Evolutionary conservation across 64 coral and sea anemone species (phyloP).

Genomic region (Pocillopora damicornis): DNA sequence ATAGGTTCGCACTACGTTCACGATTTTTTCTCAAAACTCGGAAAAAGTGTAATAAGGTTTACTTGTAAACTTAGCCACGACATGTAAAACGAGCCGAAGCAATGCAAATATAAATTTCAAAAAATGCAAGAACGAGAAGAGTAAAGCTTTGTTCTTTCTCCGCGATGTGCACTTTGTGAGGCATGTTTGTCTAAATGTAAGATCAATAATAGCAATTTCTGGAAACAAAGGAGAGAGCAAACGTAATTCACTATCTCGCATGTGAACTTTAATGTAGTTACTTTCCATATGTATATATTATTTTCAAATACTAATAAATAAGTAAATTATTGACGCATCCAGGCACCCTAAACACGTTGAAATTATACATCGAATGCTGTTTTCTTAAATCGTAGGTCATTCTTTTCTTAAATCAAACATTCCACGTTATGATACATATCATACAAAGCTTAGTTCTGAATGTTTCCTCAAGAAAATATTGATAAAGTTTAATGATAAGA

Average conservation of each 20-base stretch:
- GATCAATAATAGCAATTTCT: neutral
- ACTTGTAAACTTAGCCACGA: too few relatives aligned
- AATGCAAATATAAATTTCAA: too few relatives aligned
- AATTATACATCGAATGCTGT: constrained; percentile 4
- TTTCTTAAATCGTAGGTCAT: neutral
- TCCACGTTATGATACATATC: neutral
- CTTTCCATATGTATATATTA: neutral
- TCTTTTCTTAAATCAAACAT: neutral
- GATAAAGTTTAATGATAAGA: neutral
- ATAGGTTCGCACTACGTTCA: too few relatives aligned
- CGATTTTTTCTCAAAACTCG: too few relatives aligned
- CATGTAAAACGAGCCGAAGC: too few relatives aligned
- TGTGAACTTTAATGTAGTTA: neutral
- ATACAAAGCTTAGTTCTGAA: neutral
- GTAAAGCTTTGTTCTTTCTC: too few relatives aligned
- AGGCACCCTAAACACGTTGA: neutral
- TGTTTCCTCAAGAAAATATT: neutral
- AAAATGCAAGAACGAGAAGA: too few relatives aligned
- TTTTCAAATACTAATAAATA: constrained; percentile 1
- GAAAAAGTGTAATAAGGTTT: too few relatives aligned
- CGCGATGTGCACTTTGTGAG: too few relatives aligned
- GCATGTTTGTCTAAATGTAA: too few relatives aligned
- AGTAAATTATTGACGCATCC: neutral
- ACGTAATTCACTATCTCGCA: neutral
- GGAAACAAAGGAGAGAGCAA: neutral